phyloP scores from a whole-genome alignment of 2,888 invertebrate genomes.

The Idaea dimidiata region DNA sequence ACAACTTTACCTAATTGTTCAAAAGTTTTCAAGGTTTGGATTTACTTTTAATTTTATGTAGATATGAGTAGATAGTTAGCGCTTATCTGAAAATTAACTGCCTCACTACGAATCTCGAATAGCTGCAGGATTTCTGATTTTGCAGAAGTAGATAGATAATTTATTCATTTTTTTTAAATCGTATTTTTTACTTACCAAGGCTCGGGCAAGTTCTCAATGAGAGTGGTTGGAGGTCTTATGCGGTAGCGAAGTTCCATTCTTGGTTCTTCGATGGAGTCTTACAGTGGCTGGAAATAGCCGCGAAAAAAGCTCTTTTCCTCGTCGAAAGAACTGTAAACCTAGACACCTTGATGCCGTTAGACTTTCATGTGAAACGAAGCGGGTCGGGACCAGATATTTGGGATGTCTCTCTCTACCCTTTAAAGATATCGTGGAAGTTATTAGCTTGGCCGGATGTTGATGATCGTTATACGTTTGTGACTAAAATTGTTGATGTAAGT shows the following conservation, averaged over 20 bases:
- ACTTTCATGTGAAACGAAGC: constrained; percentile 93
- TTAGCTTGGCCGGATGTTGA: constrained; percentile 96
- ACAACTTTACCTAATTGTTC: constrained; percentile 94
- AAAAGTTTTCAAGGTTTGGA: constrained; percentile 69
- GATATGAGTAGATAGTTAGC: no score
- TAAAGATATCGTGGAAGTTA: constrained; percentile 98
- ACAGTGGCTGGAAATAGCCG: constrained; percentile 96
- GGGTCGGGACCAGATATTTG: constrained; percentile 97
- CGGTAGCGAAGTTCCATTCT: constrained; percentile 87
- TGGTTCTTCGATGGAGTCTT: constrained; percentile 98
- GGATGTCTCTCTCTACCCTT: constrained; percentile 95
- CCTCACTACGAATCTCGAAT: no score
- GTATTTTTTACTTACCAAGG: constrained; percentile 49
- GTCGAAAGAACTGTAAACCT: constrained; percentile 95
- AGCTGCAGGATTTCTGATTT: no score
- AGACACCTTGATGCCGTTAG: constrained; percentile 89
- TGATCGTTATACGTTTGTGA: constrained; percentile 94
- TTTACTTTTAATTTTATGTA: neutral
- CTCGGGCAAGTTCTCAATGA: constrained; percentile 85
- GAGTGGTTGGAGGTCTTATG: constrained; percentile 82
- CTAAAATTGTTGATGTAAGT: constrained; percentile 95
- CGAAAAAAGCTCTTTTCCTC: constrained; percentile 91
- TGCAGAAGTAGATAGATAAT: no score
- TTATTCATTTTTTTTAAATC: neutral
- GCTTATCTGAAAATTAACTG: no score